Percentiles rank a stretch among this genome's conserved stretches.
phyloP scores from a whole-genome alignment of 2,888 invertebrate species.

The Troides helena region DNA sequence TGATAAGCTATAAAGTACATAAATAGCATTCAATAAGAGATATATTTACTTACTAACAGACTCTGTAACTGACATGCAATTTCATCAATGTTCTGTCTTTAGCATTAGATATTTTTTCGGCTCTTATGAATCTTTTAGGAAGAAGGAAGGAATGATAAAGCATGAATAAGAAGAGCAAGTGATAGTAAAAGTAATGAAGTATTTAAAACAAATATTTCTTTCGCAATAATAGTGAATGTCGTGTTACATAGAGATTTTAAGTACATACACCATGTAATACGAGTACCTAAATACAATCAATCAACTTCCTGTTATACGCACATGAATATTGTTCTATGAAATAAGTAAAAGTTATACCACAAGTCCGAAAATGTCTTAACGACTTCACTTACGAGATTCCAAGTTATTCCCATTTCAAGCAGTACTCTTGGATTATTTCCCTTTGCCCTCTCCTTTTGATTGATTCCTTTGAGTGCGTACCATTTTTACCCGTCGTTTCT shows the following conservation, averaged over 20 bases:
- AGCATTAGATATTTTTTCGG: background rate
- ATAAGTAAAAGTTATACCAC: background rate
- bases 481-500: constrained; percentile 92
- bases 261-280: too few species aligned
- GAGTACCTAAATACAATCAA: background rate
- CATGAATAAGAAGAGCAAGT: too few species aligned
- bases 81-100: background rate
- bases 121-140: too few species aligned
- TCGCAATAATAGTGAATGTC: too few species aligned
- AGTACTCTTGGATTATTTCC: constrained; percentile 91
- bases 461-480: constrained; percentile 97
- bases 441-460: constrained; percentile 90
- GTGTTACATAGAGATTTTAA: too few species aligned
- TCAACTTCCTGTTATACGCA: background rate
- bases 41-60: too few species aligned
- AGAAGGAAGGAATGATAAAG: too few species aligned
- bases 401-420: constrained; percentile 92
- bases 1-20: too few species aligned
- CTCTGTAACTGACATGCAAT: background rate
- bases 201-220: background rate
- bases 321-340: background rate
- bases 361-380: constrained; percentile 2
- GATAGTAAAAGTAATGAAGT: background rate
- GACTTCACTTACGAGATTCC: constrained; percentile 86
- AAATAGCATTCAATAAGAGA: too few species aligned